Percentiles rank a stretch among this genome's conserved stretches.
Evolutionary conservation across 1,140 invertebrate species (phyloP).

Genomic region (Epicauta chinensis): DNA sequence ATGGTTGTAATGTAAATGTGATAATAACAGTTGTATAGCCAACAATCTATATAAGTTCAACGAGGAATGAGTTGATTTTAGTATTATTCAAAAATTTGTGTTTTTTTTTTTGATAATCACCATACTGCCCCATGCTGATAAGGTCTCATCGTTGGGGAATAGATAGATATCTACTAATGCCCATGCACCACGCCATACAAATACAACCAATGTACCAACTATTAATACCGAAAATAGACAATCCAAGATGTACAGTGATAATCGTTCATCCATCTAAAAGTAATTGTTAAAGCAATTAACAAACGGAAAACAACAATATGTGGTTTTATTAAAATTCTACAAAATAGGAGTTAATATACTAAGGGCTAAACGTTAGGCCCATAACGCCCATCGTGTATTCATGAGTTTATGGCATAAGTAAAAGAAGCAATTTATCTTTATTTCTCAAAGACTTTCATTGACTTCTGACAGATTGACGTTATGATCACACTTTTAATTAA

Average conservation of each 20-base stretch:
- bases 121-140: slow-evolving; percentile 67
- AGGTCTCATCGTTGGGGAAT: slow-evolving; percentile 55
- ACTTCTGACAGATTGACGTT: no score
- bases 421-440: no score
- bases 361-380: no score
- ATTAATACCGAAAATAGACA: slow-evolving; percentile 78
- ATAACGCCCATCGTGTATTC: no score
- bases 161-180: slow-evolving; percentile 69
- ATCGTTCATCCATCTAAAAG: slow-evolving; percentile 62
- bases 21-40: slow-evolving; percentile 66
- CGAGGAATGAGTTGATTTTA: not conserved
- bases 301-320: no score
- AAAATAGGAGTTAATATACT: no score
- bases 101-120: slow-evolving; percentile 46
- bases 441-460: no score
- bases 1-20: slow-evolving; percentile 65
- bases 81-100: no score
- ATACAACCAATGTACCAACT: slow-evolving; percentile 76
- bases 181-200: slow-evolving; percentile 83
- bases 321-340: no score
- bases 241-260: slow-evolving; percentile 71
- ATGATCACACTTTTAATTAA: no score
- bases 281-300: no score
- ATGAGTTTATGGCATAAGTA: no score
- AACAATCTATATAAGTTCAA: slow-evolving; percentile 51